Evolutionary conservation across 2,113 vertebrate species (phyloP).

Genomic region (Poecilia latipinna): DNA sequence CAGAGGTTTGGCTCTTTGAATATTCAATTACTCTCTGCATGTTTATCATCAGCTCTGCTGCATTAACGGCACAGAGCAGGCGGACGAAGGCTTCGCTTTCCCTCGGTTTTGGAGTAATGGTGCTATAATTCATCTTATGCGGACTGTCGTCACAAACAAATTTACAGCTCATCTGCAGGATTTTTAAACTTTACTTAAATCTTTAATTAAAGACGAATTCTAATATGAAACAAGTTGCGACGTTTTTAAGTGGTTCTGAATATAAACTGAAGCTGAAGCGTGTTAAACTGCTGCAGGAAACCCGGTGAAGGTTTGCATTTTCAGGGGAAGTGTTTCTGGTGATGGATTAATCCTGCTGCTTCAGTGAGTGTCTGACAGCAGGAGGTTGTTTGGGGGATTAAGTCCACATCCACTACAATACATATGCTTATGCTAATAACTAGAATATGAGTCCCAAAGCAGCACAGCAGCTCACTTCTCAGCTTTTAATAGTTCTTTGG

Average conservation of each 20-base stretch:
- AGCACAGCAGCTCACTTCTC: not conserved
- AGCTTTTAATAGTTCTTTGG: not conserved
- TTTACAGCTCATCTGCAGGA: not conserved
- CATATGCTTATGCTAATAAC: not conserved
- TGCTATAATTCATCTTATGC: not conserved
- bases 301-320: not conserved
- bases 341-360: not conserved
- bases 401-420: not conserved
- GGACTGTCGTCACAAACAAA: not conserved
- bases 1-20: constrained; percentile 1
- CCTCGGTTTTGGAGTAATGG: not conserved
- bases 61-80: not conserved
- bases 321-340: not conserved
- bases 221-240: not conserved
- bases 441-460: not conserved
- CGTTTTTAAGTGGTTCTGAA: not conserved
- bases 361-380: not conserved
- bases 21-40: constrained; percentile 7
- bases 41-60: constrained; percentile 11
- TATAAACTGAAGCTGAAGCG: not conserved
- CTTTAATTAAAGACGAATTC: not conserved
- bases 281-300: not conserved
- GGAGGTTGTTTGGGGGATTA: not conserved
- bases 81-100: not conserved
- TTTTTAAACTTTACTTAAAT: not conserved